Percentiles rank a stretch among this genome's conserved stretches.
These are phyloP conservation scores for Erebia ligea DNA, from an alignment of 2,888 invertebrate species.

Conservation along the genomic window DNA sequence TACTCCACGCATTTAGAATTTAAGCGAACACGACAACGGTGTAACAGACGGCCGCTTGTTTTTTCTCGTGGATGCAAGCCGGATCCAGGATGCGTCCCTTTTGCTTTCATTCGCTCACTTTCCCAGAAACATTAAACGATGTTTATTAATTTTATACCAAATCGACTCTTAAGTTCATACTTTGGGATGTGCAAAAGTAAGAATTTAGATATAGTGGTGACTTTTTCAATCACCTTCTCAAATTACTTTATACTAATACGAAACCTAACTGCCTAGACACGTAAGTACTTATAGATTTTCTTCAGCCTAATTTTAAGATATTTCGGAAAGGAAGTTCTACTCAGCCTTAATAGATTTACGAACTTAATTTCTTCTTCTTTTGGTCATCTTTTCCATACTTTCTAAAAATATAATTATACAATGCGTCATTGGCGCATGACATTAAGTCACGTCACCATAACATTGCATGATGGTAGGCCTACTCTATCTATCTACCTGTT, in stretches of 20 bases:
- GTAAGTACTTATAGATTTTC: no score
- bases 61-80: slow-evolving; percentile 53
- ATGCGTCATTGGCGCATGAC: slow-evolving; percentile 21
- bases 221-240: not conserved
- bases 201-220: not conserved
- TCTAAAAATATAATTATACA: slow-evolving; percentile 5
- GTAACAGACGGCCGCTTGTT: slow-evolving; percentile 36
- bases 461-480: not conserved
- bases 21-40: slow-evolving; percentile 21
- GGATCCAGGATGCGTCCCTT: slow-evolving; percentile 69
- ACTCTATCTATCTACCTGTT: not conserved
- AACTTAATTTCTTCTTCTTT: no score
- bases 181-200: not conserved
- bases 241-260: no score
- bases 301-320: no score
- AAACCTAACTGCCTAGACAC: no score
- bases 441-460: slow-evolving; percentile 19
- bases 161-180: not conserved
- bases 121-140: slow-evolving; percentile 46
- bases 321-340: no score
- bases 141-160: slow-evolving; percentile 26
- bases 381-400: slow-evolving; percentile 2
- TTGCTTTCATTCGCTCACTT: slow-evolving; percentile 61
- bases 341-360: no score
- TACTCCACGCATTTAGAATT: not conserved